Conservation (phyloP, 2,797 vertebrate species). For the Lacerta bilineata region DNA sequence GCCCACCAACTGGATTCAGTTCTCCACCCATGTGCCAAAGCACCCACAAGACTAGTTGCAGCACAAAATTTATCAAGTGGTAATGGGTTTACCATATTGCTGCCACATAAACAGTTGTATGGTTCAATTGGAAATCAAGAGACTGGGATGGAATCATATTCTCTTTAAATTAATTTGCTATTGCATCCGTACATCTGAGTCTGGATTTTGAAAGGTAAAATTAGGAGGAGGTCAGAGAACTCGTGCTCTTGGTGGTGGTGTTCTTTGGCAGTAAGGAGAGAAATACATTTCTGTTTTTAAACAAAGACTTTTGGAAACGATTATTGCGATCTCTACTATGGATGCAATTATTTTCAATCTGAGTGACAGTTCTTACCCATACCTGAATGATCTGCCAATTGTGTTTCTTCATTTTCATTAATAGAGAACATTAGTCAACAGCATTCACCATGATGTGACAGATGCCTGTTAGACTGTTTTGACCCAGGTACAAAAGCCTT, state of each 20-base stretch:
- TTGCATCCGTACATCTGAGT: not conserved
- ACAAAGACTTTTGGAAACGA: not conserved
- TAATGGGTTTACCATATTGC: not conserved
- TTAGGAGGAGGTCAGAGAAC: not conserved
- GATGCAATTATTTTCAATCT: not conserved
- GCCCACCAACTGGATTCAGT: too few species aligned
- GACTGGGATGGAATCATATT: not conserved
- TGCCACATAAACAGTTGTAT: not conserved
- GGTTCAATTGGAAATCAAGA: not conserved
- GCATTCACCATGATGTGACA: not conserved
- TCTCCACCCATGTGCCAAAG: not conserved
- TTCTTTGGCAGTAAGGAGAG: not conserved
- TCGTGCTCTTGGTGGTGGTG: not conserved
- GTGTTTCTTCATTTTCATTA: conserved; percentile 9
- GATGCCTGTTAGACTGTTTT: not conserved
- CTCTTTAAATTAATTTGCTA: conserved; percentile 4
- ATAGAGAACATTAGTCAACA: not conserved
- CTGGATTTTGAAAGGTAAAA: not conserved
- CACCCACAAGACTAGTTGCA: too few species aligned
- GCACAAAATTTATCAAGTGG: not conserved
- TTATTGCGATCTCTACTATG: not conserved
- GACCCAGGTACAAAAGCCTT: conserved; percentile 10
- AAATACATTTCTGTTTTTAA: not conserved
- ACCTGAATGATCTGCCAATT: not conserved
- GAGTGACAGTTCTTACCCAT: not conserved